A percentile compares a stretch with the other conserved stretches of the same genome.
Evolutionary conservation across 2,888 invertebrate species (phyloP).

Genomic region (Falcaria lacertinaria): DNA sequence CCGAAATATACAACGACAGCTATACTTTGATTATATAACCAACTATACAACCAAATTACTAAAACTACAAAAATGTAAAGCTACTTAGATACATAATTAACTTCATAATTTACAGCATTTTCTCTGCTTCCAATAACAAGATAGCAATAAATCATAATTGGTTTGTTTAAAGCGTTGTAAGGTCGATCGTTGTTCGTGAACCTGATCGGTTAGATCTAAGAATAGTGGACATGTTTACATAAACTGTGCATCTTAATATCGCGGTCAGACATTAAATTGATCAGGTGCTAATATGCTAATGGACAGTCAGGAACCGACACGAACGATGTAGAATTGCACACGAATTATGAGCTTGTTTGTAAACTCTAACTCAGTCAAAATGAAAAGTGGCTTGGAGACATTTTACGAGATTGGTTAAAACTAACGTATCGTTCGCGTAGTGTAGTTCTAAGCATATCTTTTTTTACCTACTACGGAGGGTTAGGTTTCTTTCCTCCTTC

Average conservation of each 20-base stretch:
- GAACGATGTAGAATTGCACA: background rate
- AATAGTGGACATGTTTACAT: background rate
- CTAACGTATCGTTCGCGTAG: no score
- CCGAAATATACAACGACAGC: no score
- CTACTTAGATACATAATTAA: background rate
- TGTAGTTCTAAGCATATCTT: no score
- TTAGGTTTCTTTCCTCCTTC: no score
- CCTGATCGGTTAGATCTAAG: constrained; percentile 23
- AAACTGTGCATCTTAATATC: background rate
- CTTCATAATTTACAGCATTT: background rate
- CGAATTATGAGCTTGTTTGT: background rate
- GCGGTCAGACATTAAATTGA: constrained; percentile 44
- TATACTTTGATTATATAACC: no score
- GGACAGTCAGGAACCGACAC: background rate
- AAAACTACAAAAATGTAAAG: no score
- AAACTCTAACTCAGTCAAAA: background rate
- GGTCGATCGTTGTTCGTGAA: constrained; percentile 55
- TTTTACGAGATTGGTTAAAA: no score
- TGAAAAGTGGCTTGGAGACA: background rate
- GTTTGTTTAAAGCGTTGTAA: constrained; percentile 1
- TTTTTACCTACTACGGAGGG: no score
- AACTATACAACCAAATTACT: no score
- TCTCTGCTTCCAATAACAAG: background rate
- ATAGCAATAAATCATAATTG: background rate
- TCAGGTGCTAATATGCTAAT: constrained; percentile 51